Evolutionary conservation across 2,888 invertebrate genomes (phyloP).

Genomic region (Papilio protenor): DNA sequence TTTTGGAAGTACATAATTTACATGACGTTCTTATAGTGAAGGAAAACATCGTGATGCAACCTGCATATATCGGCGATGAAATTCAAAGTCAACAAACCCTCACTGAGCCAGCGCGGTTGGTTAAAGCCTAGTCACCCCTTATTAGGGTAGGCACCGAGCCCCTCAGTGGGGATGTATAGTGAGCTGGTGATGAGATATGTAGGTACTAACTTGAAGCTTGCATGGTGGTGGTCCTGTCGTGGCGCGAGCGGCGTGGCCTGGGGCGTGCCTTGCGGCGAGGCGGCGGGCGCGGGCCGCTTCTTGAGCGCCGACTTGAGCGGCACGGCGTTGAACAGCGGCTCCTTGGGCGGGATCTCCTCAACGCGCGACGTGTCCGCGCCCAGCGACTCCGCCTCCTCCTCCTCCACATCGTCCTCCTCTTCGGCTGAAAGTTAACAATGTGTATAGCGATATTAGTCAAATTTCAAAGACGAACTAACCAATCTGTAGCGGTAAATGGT

Average conservation of each 20-base stretch:
- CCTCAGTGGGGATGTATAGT: too few relatives aligned
- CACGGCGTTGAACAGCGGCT: constrained; percentile 95
- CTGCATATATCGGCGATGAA: neutral
- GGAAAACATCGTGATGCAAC: too few relatives aligned
- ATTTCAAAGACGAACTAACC: neutral
- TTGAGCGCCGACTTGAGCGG: constrained; percentile 96
- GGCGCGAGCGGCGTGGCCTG: constrained; percentile 77
- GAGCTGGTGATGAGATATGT: too few relatives aligned
- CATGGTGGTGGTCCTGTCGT: constrained; percentile 89
- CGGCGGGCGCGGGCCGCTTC: constrained; percentile 90
- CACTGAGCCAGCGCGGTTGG: too few relatives aligned
- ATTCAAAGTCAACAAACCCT: too few relatives aligned
- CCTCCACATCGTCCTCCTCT: constrained; percentile 87
- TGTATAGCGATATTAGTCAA: neutral
- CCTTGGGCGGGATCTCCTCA: constrained; percentile 96
- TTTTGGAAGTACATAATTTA: too few relatives aligned
- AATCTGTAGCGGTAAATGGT: neutral
- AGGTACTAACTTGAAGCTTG: constrained; percentile 90
- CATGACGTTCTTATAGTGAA: too few relatives aligned
- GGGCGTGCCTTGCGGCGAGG: constrained; percentile 86
- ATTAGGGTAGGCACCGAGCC: too few relatives aligned
- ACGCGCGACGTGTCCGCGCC: constrained; percentile 91
- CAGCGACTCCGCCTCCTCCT: constrained; percentile 85
- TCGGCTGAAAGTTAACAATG: constrained; percentile 62
- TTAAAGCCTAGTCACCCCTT: too few relatives aligned